Conservation (phyloP, 2,113 vertebrate genomes). For the Patagioenas fasciata region DNA sequence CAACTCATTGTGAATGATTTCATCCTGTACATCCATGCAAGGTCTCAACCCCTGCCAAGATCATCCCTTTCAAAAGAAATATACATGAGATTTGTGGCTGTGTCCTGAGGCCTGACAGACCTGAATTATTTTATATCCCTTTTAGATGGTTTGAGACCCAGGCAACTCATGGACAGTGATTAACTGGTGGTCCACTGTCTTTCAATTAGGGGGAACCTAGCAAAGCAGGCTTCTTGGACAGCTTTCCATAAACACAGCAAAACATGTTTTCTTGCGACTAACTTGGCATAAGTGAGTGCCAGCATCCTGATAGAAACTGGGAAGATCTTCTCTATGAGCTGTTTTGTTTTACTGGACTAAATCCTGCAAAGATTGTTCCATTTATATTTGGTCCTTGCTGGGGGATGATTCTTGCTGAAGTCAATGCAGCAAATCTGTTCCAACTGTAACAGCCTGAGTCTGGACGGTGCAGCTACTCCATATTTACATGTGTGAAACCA, state of each 20-base stretch:
- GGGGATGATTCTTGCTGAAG: not conserved
- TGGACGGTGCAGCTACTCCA: not conserved
- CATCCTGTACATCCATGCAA: not conserved
- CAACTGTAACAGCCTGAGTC: not conserved
- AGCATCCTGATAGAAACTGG: not conserved
- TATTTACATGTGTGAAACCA: constrained; percentile 20
- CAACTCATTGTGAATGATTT: not conserved
- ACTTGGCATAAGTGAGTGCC: not conserved
- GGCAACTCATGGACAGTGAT: not conserved
- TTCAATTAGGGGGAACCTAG: not conserved
- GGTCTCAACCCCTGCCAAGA: not conserved
- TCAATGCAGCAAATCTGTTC: not conserved
- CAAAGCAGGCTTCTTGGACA: not conserved
- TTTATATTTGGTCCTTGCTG: not conserved
- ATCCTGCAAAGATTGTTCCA: not conserved
- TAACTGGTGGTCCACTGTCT: not conserved
- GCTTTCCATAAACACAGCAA: constrained; percentile 1
- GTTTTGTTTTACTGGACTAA: constrained; percentile 8
- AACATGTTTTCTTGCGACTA: not conserved
- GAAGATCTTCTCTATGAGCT: not conserved
- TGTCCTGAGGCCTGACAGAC: not conserved
- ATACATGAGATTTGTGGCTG: not conserved
- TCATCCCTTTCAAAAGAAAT: not conserved
- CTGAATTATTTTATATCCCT: not conserved
- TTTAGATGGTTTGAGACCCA: not conserved